Evolutionary conservation across 1,140 invertebrate species (phyloP), one percentile per base, ranked within the genome.

Genomic region (Chrysopa pallens): DNA sequence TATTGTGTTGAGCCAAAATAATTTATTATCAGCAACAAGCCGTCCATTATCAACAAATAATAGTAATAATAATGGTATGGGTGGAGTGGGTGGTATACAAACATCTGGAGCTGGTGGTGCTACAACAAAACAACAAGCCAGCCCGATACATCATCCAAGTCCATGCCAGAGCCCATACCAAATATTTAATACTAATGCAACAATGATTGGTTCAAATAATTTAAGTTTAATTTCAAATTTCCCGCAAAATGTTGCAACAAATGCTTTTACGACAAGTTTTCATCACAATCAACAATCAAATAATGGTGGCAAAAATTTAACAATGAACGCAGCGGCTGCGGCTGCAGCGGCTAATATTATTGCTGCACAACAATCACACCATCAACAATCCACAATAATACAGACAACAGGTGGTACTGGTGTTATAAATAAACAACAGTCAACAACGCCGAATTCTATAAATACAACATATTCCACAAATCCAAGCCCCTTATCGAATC

Each of bases 191-290:
- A 61, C 59, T 9, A 61, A 59, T 41, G 59, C 57, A 37, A 61
- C 59, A 4, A 55, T 59, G 14, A 53, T 61, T 29, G 59, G 59
- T 15, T 60, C 57, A 13, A 61, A 61, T 42, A 61, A 61, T 43
- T 46, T 61, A 13, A 57, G 59, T 48, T 17, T 41, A n/a, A 28
- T 29, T 27, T 33, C 40, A 4, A 41, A 41, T 33, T 33, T 33
- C 8, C 8, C 31, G 6, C 31, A 9, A 12, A 33, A 33, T 33
- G 8, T 12, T 11, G 31, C 31, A 2, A 23, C 17, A 5, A 23
- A 23, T 23, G 31, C 31, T 2, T 33, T 33, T 12, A 11, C 29
- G 11, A 7, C 31, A 33, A 33, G 6, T 33, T 33, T 33, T 33
- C n/a, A 11, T 11, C n/a, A 9, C 4, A 33, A 33, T 12, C 31